Conservation (phyloP, 53 echinoderm and acorn worm species). For the Arbacia lixula region DNA sequence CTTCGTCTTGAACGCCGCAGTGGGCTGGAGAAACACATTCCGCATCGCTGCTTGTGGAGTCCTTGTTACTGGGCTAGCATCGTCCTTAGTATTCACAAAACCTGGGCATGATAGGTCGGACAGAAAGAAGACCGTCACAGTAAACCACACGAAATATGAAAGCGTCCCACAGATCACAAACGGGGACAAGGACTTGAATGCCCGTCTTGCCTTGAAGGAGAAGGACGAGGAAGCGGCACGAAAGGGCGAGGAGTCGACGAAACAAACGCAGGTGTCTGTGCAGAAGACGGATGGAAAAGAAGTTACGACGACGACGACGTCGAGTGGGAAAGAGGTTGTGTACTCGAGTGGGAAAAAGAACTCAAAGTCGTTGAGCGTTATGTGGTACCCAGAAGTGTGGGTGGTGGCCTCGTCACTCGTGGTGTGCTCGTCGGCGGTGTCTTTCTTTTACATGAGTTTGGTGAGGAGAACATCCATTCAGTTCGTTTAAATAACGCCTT, state of each 20-base stretch:
- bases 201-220: background rate
- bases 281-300: background rate
- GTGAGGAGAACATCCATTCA: too few relatives aligned
- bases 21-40: conserved; percentile 78
- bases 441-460: conserved; percentile 79
- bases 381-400: conserved; percentile 71
- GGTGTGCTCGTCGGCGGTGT: conserved; percentile 62
- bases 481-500: too few relatives aligned
- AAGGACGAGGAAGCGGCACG: background rate
- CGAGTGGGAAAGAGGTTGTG: background rate
- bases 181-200: conserved; percentile 5
- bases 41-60: conserved; percentile 66
- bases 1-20: conserved; percentile 49
- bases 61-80: conserved; percentile 59
- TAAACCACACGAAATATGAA: background rate
- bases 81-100: conserved; percentile 54
- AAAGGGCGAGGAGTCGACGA: background rate
- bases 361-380: background rate
- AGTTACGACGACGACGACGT: too few relatives aligned
- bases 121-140: background rate
- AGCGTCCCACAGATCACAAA: too few relatives aligned
- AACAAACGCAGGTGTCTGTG: background rate
- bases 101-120: conserved; percentile 25
- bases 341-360: too few relatives aligned
- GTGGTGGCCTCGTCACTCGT: conserved; percentile 53